Conservation (phyloP, 2,888 invertebrate species). For the Tipula confusa region DNA sequence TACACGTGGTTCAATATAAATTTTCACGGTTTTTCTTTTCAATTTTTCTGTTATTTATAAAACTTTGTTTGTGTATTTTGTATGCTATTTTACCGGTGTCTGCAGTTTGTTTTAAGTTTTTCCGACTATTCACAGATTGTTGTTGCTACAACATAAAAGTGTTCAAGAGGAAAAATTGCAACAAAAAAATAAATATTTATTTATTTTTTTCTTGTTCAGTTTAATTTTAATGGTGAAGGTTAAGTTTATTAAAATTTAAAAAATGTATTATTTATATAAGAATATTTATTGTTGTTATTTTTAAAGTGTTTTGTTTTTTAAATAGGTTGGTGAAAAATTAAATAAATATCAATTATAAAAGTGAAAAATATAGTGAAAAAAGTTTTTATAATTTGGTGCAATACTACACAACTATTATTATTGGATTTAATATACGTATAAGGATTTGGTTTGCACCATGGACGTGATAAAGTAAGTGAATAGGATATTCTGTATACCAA, state of each 20-base stretch:
- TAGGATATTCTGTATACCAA: background rate
- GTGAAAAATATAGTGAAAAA: background rate
- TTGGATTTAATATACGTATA: background rate
- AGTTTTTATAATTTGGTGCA: background rate
- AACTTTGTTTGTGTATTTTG: slow-evolving; percentile 12
- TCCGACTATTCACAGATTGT: background rate
- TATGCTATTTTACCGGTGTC: background rate
- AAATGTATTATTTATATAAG: background rate
- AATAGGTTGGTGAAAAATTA: background rate
- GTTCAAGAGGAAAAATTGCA: background rate
- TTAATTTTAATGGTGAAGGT: background rate
- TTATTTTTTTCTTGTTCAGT: background rate
- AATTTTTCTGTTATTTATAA: slow-evolving; percentile 25
- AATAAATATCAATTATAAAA: background rate
- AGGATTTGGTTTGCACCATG: background rate
- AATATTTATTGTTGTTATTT: background rate
- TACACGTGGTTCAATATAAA: slow-evolving; percentile 21
- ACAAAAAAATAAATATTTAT: background rate
- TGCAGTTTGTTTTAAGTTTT: background rate
- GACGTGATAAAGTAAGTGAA: background rate
- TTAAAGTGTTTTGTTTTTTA: background rate
- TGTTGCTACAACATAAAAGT: background rate
- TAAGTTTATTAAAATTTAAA: background rate
- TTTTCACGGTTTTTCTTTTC: slow-evolving; percentile 26
- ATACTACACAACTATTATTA: background rate